Evolutionary conservation across 2,888 invertebrate species (phyloP), one percentile per base, ranked within the genome.

Genomic region (Boloria selene): DNA sequence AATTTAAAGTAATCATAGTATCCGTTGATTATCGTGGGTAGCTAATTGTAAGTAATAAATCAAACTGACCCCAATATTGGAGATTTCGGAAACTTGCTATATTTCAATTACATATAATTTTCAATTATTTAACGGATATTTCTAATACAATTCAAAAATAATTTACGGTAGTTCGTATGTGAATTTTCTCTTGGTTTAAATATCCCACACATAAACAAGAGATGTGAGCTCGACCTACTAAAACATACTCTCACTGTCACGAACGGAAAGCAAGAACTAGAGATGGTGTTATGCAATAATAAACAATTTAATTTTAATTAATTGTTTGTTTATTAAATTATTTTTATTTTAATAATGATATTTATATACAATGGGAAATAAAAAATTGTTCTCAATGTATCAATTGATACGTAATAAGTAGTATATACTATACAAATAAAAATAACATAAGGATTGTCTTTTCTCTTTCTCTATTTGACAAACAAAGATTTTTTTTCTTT

Each of bases 241-340:
- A 84, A 81, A 86, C 75, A 80, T 82, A 81, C 90, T 90, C 90
- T 90, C 90, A 87, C 90, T 89, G 82, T 80, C 77, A 70, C 66
- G 61, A 59, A 69, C 72, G 67, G 79, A 75, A 75, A 77, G 76
- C 72, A 74, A 68, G 70, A 70, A 65, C 47, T 65, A 52, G 52
- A 61, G 71, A 74, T 65, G 63, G 71, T 61, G 55, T 77, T 78
- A 78, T 75, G 77, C 78, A 79, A 78, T 60, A 47, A 62, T 65
- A 66, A 70, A 69, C 61, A 74, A 74, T 69, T 55, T 38, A 38
- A 10, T 38, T 38, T 7, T 10, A 38, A 2, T 38, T 22, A 22
- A 22, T 22, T 31, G 31, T 31, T 31, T 31, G 31, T 31, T 31
- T 31, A 31, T 31, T 31, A 7, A 5, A 31, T 31, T 31, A 6